phyloP scores from a whole-genome alignment of 2,888 invertebrate genomes.

The Lasioglossum pauxillum region DNA sequence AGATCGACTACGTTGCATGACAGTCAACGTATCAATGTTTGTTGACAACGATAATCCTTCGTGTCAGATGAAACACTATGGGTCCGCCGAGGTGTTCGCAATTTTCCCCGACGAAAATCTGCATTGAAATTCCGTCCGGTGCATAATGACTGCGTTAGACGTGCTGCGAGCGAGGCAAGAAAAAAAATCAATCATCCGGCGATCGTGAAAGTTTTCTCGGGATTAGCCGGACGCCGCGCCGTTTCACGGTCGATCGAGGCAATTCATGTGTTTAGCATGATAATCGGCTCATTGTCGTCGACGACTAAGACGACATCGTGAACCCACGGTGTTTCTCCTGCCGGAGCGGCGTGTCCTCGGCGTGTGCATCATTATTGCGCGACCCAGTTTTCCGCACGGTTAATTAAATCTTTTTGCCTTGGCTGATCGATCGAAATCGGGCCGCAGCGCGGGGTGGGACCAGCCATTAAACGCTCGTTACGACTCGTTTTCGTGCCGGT shows the following conservation, averaged over 20 bases:
- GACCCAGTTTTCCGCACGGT: constrained; percentile 63
- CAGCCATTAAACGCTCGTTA: constrained; percentile 63
- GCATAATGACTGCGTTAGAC: neutral
- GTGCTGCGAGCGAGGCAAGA: neutral
- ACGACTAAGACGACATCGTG: neutral
- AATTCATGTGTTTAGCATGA: constrained; percentile 48
- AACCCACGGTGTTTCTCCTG: constrained; percentile 22
- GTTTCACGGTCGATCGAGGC: constrained; percentile 46
- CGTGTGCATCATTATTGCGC: constrained; percentile 59
- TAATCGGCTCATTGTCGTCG: constrained; percentile 26
- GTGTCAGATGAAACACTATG: neutral
- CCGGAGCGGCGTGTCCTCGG: constrained; percentile 17
- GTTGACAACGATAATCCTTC: no score
- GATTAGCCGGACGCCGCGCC: constrained; percentile 25
- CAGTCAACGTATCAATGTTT: no score
- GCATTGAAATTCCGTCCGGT: neutral
- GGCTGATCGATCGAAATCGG: constrained; percentile 38
- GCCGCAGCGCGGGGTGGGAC: constrained; percentile 36
- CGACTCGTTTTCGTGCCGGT: constrained; percentile 46
- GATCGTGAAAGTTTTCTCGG: constrained; percentile 46
- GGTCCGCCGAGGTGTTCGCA: neutral
- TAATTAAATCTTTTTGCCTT: constrained; percentile 66
- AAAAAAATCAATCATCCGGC: constrained; percentile 34
- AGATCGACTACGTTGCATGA: no score
- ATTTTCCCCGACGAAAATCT: neutral